Evolutionary conservation across 2,797 vertebrate genomes (phyloP), one percentile per base, ranked within the genome.

Genomic region (Phaenicophaeus curvirostris): DNA sequence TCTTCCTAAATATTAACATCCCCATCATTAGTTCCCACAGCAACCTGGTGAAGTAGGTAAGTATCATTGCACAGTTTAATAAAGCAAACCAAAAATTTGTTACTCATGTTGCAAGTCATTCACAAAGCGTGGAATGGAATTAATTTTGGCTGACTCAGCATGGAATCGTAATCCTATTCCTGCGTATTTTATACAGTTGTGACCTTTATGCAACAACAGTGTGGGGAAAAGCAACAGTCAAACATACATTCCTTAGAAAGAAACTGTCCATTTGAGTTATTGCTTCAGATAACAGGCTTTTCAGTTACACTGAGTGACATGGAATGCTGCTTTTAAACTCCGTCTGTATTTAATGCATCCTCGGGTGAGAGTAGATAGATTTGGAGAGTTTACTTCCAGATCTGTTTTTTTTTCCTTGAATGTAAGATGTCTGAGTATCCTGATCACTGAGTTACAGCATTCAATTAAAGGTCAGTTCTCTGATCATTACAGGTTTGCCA

Each of bases 151-250:
- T 76, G 46, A 57, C 57, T 79, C 3, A 0, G 19, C 53, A 35
- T 85, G 65, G 30, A 31, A 74, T 83, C 21, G 3, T 25, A 58
- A 51, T 95, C 55, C 53, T 10, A 30, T 42, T 82, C 55, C 44
- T 93, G 57, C 58, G 30, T 73, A 23, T 91, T 94, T 94, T 76
- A 76, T 62, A 35, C 44, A 82, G 23, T 87, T 73, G 28, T 93
- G 92, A 85, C 86, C 80, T 93, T 96, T 93, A 66, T 84, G 80
- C 15, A 91, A 23, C 46, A 91, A 12, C 75, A 83, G 9, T 37
- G n/a, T 75, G 59, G 25, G 50, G 53, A 25, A 81, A 85, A 89
- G 13, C 50, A 90, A 3, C 20, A 39, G 53, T 90, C 71, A 74
- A 71, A 42, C 42, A 87, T 27, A 44, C 58, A 79, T 85, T 95